Conservation (phyloP, 2,888 invertebrate species). For the Euplexia lucipara region DNA sequence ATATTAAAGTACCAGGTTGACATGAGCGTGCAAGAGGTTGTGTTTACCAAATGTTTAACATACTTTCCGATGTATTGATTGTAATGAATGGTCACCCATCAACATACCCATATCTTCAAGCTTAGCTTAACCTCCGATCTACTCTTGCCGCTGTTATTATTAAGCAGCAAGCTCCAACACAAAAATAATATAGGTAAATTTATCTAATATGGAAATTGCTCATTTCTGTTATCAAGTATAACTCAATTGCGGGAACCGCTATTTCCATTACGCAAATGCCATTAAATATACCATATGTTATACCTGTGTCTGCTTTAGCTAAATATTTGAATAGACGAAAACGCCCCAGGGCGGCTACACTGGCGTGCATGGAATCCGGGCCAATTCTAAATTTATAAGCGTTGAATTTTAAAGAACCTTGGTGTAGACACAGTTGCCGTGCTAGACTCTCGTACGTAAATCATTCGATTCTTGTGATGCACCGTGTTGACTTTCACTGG, state of each 20-base stretch:
- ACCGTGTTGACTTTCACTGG: neutral
- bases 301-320: conserved; percentile 35
- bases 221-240: conserved; percentile 38
- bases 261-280: conserved; percentile 43
- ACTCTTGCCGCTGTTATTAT: no score
- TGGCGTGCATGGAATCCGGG: conserved; percentile 49
- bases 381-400: conserved; percentile 64
- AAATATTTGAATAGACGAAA: conserved; percentile 65
- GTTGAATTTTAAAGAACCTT: conserved; percentile 63
- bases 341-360: conserved; percentile 39
- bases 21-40: no score
- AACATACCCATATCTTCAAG: no score
- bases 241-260: conserved; percentile 22
- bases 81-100: no score
- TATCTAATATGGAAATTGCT: conserved; percentile 46
- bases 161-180: neutral
- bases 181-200: conserved; percentile 24
- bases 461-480: conserved; percentile 22
- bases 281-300: conserved; percentile 24
- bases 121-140: no score
- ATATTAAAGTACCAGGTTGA: no score
- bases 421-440: conserved; percentile 24
- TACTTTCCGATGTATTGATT: no score
- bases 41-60: no score
- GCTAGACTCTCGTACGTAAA: conserved; percentile 35